Evolutionary conservation across 2,797 vertebrate species (phyloP).

Genomic region (Myotis vivesi): DNA sequence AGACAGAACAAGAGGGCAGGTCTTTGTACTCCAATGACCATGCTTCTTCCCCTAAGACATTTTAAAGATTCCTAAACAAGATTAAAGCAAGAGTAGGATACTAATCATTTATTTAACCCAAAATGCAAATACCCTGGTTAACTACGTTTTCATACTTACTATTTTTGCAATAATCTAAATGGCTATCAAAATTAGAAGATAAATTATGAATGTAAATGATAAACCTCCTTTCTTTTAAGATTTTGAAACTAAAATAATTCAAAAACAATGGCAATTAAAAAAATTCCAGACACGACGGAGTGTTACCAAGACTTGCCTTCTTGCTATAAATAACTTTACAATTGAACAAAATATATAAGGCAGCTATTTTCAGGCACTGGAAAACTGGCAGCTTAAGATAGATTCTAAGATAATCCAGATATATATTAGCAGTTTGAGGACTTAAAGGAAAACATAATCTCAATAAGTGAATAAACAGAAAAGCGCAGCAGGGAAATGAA

Average conservation of each 20-base stretch:
- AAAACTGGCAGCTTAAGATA: not conserved
- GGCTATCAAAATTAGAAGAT: conserved; percentile 6
- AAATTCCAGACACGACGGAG: not conserved
- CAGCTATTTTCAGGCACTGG: not conserved
- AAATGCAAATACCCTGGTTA: not conserved
- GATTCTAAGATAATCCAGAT: not conserved
- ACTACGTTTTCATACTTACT: not conserved
- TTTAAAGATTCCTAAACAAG: not conserved
- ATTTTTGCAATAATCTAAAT: not conserved
- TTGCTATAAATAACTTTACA: not conserved
- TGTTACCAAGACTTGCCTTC: not conserved
- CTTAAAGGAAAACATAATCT: conserved; percentile 11
- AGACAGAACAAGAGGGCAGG: not conserved
- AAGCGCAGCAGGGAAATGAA: not conserved
- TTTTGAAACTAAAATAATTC: not conserved
- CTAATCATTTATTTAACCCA: not conserved
- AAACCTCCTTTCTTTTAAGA: not conserved
- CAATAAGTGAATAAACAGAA: not conserved
- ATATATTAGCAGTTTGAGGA: not conserved
- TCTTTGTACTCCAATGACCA: not conserved
- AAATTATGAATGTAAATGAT: not conserved
- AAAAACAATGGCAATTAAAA: conserved; percentile 9
- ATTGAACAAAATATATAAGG: not conserved
- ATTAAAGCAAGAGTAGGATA: not conserved
- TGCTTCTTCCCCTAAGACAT: not conserved